Base-by-base conservation (phyloP, 2,113 vertebrate species). In the Rhinoptilus africanus region DNA sequence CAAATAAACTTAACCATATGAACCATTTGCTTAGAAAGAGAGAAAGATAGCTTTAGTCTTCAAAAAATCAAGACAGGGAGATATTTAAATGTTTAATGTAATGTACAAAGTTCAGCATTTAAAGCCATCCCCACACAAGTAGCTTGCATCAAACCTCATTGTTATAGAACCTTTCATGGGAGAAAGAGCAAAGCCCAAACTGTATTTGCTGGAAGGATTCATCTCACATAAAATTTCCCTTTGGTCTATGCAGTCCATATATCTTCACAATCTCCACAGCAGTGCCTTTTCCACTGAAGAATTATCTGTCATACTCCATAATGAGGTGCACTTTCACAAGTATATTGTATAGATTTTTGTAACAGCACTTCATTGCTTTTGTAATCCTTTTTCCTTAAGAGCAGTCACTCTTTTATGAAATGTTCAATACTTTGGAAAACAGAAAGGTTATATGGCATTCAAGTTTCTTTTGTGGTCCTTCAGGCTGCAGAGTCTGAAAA, bases 291-390 rank as follows among this genome's bases (percentile, higher is more conserved):
- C 90, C 72, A 77, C 91, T 92, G 72, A 97, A 90, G 79, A 94
- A 96, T 96, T 96, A 73, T 88, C 88, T 97, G 91, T 86, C 96
- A 85, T 87, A 85, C 35, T 75, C 63, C 76, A 80, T 97, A 96
- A 97, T 91, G 68, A 96, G 72, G 32, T 82, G 43, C 71, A 91
- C 69, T 95, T 96, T 95, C 92, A 94, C 87, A 93, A 80, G 82
- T 72, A 60, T 66, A 90, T 77, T 50, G 45, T 86, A 97, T 96
- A 72, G 94, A 96, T 97, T 97, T 97, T 96, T 96, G 50, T 80
- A 94, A 91, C 51, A 96, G 68, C 59, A 79, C 16, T 89, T 94
- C 71, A 81, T 75, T 84, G 85, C 90, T 82, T 96, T 91, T 91
- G 56, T 90, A 96, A 95, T 97, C 48, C 57, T 64, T 93, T 95